A percentile compares a stretch with the other conserved stretches of the same genome.
These are phyloP conservation scores for Phortica okadai DNA, from an alignment of 2,888 invertebrate genomes.

Conservation along the genomic window DNA sequence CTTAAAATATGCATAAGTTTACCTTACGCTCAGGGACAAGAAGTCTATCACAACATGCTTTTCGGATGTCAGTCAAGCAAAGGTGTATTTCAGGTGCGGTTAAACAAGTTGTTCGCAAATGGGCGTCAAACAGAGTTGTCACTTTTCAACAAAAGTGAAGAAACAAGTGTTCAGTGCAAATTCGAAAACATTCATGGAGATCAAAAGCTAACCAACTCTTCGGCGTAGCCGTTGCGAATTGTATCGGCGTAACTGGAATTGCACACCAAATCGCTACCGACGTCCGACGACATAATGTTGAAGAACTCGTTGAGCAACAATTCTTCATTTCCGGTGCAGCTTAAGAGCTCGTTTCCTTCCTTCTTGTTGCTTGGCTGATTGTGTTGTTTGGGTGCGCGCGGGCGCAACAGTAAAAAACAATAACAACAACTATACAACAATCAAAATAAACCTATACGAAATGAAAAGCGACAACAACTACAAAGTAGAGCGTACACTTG, in stretches of 20 bases:
- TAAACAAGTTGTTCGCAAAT: too few relatives aligned
- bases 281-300: conserved; percentile 19
- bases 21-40: background rate
- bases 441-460: background rate
- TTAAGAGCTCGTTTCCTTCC: conserved; percentile 69
- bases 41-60: background rate
- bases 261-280: background rate
- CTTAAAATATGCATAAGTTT: conserved; percentile 25
- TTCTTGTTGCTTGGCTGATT: conserved; percentile 34
- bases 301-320: conserved; percentile 55
- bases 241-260: background rate
- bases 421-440: conserved; percentile 32
- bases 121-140: too few relatives aligned
- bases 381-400: conserved; percentile 7
- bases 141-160: too few relatives aligned
- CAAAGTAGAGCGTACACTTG: conserved; percentile 35
- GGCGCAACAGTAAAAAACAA: conserved; percentile 37
- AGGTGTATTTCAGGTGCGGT: too few relatives aligned
- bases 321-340: conserved; percentile 70
- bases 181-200: too few relatives aligned
- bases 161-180: too few relatives aligned
- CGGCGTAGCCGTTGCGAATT: background rate
- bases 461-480: background rate
- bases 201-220: background rate
- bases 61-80: too few relatives aligned